Evolutionary conservation across 2,797 vertebrate species (phyloP).

Genomic region (Squalus acanthias): DNA sequence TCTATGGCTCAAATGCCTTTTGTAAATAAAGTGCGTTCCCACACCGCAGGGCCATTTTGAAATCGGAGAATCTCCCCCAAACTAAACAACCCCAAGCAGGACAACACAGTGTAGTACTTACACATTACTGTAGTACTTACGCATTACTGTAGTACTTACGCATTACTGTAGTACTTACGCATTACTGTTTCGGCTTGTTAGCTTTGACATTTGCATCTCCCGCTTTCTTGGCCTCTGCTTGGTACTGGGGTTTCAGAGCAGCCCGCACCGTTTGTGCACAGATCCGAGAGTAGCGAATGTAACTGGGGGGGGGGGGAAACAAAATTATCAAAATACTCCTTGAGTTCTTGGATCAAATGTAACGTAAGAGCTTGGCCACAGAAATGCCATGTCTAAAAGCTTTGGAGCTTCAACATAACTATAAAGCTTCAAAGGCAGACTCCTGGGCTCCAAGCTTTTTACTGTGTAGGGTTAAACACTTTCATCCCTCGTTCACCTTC

Average conservation of each 20-base stretch:
- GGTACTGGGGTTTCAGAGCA: constrained; percentile 77
- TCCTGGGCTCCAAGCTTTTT: neutral
- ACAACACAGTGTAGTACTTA: constrained; percentile 45
- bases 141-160: constrained; percentile 51
- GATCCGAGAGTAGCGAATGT: constrained; percentile 88
- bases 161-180: constrained; percentile 44
- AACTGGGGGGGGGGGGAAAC: constrained; percentile 56
- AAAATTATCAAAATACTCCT: constrained; percentile 5
- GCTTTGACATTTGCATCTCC: constrained; percentile 68
- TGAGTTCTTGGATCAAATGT: neutral
- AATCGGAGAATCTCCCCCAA: neutral
- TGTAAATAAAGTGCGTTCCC: neutral
- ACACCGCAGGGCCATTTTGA: too few relatives aligned
- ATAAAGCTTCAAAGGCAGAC: neutral
- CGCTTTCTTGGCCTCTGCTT: constrained; percentile 62
- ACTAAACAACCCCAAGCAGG: neutral
- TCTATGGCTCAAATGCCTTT: neutral
- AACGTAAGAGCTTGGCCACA: neutral
- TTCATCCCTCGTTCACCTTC: neutral
- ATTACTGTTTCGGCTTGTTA: constrained; percentile 58
- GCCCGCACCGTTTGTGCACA: constrained; percentile 77
- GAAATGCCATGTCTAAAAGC: neutral
- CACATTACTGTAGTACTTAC: constrained; percentile 53
- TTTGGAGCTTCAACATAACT: neutral
- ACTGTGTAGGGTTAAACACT: neutral